Evolutionary conservation across 2,797 vertebrate genomes (phyloP), one percentile per base, ranked within the genome.

Genomic region (Schizothorax lantsangensis): DNA sequence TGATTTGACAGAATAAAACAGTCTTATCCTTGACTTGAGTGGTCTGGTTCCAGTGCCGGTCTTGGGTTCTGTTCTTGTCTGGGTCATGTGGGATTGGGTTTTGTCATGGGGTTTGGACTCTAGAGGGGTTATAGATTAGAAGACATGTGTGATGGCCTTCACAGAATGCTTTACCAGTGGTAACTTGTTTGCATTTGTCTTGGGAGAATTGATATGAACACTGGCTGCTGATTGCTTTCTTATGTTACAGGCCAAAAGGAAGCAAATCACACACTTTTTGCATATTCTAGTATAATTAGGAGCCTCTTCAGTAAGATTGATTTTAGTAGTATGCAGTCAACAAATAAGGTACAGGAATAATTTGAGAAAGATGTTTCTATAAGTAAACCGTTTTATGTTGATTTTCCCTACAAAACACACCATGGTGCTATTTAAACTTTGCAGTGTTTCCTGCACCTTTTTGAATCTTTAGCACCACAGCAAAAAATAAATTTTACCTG

Each of bases 261-360:
- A 71, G 54, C 33, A 30, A 62, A 74, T 26, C 21, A 62, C n/a
- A 64, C 17, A 74, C 54, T 33, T 84, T 59, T n/a, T n/a, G 11
- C 71, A 49, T 45, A 10, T 62, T 74, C 9, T 80, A 19, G n/a
- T 26, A 15, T n/a, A 59, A 40, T 64, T 9, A 72, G 26, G 14
- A 72, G 33, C 47, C 36, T 69, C 43, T 45, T 49, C 17, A 30
- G 68, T 43, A 26, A 40, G 19, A 43, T 57, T 40, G 23, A 57
- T 72, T 82, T 83, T 43, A 82, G 71, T 49, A 72, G 49, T 26
- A 12, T 82, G 9, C 8, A 69, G 79, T 33, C 80, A 72, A 12
- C 7, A 30, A 54, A n/a, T 49, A 1, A 19, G n/a, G 1, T 47
- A 64, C 3, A 49, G 30, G 30, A 81, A 57, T 12, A 38, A 21